These are phyloP conservation scores for Tipula lateralis DNA, from an alignment of 2,888 invertebrate genomes.

Conservation along the genomic window DNA sequence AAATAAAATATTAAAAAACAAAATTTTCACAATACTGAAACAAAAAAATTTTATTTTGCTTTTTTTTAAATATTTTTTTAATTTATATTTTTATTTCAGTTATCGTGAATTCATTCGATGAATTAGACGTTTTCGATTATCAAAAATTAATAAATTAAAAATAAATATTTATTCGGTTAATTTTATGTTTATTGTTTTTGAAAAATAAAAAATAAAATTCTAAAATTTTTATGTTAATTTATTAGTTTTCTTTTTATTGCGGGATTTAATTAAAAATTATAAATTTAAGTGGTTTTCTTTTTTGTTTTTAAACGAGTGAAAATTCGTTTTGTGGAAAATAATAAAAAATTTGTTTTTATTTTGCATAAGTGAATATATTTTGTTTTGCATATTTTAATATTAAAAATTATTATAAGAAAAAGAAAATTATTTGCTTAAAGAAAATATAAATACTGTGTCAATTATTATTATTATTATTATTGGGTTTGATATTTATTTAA, in stretches of 20 bases:
- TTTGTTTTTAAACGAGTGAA: not conserved
- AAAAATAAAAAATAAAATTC: not conserved
- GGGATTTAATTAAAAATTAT: not conserved
- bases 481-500: not conserved
- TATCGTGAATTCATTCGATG: slow-evolving; percentile 1
- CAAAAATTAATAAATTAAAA: not conserved
- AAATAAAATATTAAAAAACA: not conserved
- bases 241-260: not conserved
- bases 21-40: not conserved
- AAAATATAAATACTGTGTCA: not conserved
- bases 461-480: not conserved
- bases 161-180: not conserved
- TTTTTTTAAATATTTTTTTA: not conserved
- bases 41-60: not conserved
- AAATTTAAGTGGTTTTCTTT: not conserved
- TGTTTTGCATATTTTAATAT: not conserved
- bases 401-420: not conserved
- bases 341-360: not conserved
- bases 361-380: not conserved
- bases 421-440: not conserved
- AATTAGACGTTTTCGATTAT: not conserved
- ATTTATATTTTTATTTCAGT: not conserved
- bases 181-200: not conserved
- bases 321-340: not conserved
- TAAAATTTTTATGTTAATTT: not conserved